Evolutionary conservation across 1,140 invertebrate species (phyloP), one percentile per base, ranked within the genome.

Genomic region (Triops cancriformis): DNA sequence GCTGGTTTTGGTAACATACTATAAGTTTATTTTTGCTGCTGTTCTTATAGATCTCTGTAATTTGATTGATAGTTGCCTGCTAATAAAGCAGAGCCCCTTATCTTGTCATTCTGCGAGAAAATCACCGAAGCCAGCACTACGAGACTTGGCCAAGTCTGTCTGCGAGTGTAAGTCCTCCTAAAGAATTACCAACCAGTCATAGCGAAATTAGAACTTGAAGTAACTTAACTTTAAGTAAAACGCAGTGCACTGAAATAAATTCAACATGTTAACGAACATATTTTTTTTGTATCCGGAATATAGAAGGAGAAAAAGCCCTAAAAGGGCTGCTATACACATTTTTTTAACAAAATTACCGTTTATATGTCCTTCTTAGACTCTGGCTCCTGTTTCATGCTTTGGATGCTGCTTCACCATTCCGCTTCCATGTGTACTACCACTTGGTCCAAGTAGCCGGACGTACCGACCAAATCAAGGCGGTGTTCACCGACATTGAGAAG

Each of bases 341-440:
- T n/a, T n/a, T n/a, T n/a, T n/a, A n/a, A n/a, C n/a, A n/a, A n/a
- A n/a, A n/a, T n/a, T n/a, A n/a, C n/a, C n/a, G n/a, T 37, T 37
- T 37, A 7, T 7, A 4, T 23, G 42, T 23, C 26, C 12, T 74
- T 51, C 87, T 26, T 82, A 92, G 91, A 23, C 85, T 95, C 76
- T 94, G 93, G 91, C 86, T 94, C 14, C 85, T 98, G 73, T 98
- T 97, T 83, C 94, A 96, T 86, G 96, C 95, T 73, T 84, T 98
- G 74, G 92, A 94, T 80, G 90, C 93, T 80, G 89, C 89, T 80
- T 94, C 93, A 12, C 89, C 92, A 0, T 90, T 96, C 82, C 87
- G 95, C 45, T 98, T 96, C 85, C 92, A 95, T 84, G 93, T 98
- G 7, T 98, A 97, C 84, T 95, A 93, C 81, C 91, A 94, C 83